phyloP scores from a whole-genome alignment of 2,888 invertebrate genomes.

The Pegoplata infirma region DNA sequence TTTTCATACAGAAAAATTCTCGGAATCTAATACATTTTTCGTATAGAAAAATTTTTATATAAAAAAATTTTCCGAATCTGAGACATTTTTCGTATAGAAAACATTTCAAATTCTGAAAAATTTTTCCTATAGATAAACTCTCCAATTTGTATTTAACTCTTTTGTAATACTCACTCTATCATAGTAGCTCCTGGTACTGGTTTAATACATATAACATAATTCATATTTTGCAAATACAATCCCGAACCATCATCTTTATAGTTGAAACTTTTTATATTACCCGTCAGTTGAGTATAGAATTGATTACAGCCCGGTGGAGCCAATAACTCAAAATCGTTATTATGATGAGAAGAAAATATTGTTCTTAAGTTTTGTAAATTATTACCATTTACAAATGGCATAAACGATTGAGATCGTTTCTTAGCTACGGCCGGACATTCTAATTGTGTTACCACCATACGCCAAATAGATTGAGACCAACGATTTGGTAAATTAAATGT shows the following conservation, averaged over 20 bases:
- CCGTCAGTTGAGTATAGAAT: constrained; percentile 81
- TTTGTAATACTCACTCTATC: constrained; percentile 71
- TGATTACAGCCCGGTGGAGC: constrained; percentile 84
- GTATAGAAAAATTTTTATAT: too few relatives aligned
- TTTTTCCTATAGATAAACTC: too few relatives aligned
- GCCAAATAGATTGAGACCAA: constrained; percentile 78
- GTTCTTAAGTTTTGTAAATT: constrained; percentile 70
- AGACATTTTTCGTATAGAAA: too few relatives aligned
- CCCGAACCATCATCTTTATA: constrained; percentile 80
- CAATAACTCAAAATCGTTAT: constrained; percentile 72
- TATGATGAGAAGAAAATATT: constrained; percentile 69
- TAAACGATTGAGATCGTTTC: constrained; percentile 40
- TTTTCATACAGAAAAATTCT: too few relatives aligned
- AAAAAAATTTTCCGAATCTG: too few relatives aligned
- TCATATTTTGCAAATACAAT: constrained; percentile 80
- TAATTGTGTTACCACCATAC: constrained; percentile 82
- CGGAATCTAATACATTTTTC: too few relatives aligned
- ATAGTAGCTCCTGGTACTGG: constrained; percentile 68
- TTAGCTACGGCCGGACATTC: constrained; percentile 78
- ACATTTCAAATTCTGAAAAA: too few relatives aligned
- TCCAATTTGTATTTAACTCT: not conserved
- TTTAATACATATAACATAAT: constrained; percentile 84
- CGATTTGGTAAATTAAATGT: constrained; percentile 78
- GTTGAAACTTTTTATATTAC: constrained; percentile 82
- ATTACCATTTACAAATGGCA: constrained; percentile 64